phyloP scores from a whole-genome alignment of 2,797 vertebrate genomes.

The Acipenser ruthenus region DNA sequence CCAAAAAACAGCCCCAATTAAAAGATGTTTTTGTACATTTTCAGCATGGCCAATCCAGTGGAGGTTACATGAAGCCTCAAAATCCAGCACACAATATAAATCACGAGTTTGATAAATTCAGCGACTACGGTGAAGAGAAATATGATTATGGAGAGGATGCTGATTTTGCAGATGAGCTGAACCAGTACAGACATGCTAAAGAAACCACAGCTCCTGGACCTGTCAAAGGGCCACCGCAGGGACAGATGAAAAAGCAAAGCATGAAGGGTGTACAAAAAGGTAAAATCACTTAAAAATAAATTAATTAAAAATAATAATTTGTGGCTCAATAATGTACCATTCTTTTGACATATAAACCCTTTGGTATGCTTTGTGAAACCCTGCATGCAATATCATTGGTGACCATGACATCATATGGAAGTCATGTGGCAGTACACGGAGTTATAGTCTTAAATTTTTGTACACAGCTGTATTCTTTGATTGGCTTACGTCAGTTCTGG shows the following conservation, averaged over 20 bases:
- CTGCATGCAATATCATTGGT: too few relatives aligned
- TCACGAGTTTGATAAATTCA: conserved; percentile 81
- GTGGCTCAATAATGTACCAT: too few relatives aligned
- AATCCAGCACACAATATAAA: conserved; percentile 75
- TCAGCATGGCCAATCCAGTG: conserved; percentile 74
- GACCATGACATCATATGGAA: too few relatives aligned
- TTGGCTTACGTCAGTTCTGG: too few relatives aligned
- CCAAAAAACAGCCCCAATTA: too few relatives aligned
- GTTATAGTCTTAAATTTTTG: too few relatives aligned
- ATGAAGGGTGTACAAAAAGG: conserved; percentile 81
- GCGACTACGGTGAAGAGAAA: conserved; percentile 83
- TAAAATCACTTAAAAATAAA: conserved; percentile 33
- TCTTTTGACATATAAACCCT: too few relatives aligned
- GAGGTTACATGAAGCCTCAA: conserved; percentile 68
- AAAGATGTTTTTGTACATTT: background rate
- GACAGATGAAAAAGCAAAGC: conserved; percentile 66
- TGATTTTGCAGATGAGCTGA: conserved; percentile 79
- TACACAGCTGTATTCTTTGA: too few relatives aligned
- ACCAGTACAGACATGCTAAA: conserved; percentile 80
- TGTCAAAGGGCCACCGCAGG: conserved; percentile 57
- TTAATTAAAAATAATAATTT: too few relatives aligned
- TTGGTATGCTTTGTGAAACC: too few relatives aligned
- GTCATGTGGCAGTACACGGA: too few relatives aligned
- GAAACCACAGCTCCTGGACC: conserved; percentile 51
- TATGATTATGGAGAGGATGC: conserved; percentile 86